These are phyloP conservation scores for Apteryx mantelli DNA, from an alignment of 2,113 vertebrate species.

Conservation along the genomic window DNA sequence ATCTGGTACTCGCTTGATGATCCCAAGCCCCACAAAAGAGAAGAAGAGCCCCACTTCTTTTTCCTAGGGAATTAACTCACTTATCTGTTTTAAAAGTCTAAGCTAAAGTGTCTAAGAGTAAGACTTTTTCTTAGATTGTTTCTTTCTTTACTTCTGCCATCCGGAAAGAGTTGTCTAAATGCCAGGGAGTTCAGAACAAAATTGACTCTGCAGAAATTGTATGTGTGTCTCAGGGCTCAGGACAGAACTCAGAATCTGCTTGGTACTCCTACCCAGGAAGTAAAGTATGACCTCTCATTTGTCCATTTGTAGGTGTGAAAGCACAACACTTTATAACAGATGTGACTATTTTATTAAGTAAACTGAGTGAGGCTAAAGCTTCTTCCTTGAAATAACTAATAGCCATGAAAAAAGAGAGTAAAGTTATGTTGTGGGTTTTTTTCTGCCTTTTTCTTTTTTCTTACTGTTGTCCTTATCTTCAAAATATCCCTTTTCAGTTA, in stretches of 20 bases:
- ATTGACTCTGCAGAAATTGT: neutral
- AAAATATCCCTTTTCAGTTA: neutral
- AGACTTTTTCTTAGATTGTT: neutral
- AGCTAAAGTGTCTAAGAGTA: neutral
- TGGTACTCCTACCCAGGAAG: neutral
- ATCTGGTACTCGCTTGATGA: neutral
- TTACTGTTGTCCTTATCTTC: neutral
- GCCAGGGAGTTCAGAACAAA: neutral
- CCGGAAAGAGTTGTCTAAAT: neutral
- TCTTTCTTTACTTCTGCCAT: neutral
- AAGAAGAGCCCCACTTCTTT: neutral
- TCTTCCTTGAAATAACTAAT: neutral
- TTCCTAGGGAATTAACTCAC: neutral
- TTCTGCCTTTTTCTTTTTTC: neutral
- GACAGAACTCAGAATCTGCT: neutral
- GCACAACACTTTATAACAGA: neutral
- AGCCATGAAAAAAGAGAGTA: neutral
- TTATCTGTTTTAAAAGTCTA: neutral
- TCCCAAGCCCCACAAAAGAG: neutral
- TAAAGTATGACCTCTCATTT: neutral
- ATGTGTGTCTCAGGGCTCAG: neutral
- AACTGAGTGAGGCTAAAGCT: neutral
- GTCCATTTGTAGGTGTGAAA: neutral
- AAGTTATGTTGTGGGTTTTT: neutral
- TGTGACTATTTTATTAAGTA: neutral